Evolutionary conservation across 2,888 invertebrate species (phyloP), one percentile per base, ranked within the genome.

Genomic region (Smittia aterrima): DNA sequence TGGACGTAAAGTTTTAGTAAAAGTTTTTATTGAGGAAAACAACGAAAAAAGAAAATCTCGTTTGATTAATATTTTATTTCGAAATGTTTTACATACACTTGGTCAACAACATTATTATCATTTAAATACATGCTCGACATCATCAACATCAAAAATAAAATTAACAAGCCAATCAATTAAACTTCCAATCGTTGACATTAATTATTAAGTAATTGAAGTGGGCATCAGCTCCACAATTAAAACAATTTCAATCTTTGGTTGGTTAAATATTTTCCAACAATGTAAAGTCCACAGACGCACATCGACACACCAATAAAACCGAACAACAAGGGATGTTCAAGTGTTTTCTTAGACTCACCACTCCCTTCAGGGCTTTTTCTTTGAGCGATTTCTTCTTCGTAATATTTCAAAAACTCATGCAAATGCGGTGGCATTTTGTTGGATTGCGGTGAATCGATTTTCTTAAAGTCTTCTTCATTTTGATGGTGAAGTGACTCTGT

Each of bases 321-420:
- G 83, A 85, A 84, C 84, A 84, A 80, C 80, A 84, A 81, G 80
- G 66, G 74, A 20, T 58, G 53, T 25, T 6, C 18, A 20, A 58
- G 22, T 18, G 58, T 13, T 83, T 85, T 85, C 78, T 84, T 82
- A 77, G 82, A 86, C 83, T 86, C 85, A 83, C 85, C 85, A 78
- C 66, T 74, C 38, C 85, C 85, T 77, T 85, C 84, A 76, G 79
- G 78, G 78, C 85, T 80, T 76, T 79, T 79, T 20, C 68, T 58
- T 4, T 75, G 75, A 25, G 78, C 78, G 64, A 78, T 84, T 77
- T 85, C 85, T 76, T 83, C 84, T 40, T 83, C 82, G 53, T 87
- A 85, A 78, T 89, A 87, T 79, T 86, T 87, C 78, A 92, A 88
- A 80, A 93, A 92, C 79, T 93, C 93, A 79, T 89, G 89, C 79